A percentile compares a stretch with the other conserved stretches of the same genome.
Evolutionary conservation across 2,888 invertebrate genomes (phyloP).

Genomic region (Nephrotoma appendiculata): DNA sequence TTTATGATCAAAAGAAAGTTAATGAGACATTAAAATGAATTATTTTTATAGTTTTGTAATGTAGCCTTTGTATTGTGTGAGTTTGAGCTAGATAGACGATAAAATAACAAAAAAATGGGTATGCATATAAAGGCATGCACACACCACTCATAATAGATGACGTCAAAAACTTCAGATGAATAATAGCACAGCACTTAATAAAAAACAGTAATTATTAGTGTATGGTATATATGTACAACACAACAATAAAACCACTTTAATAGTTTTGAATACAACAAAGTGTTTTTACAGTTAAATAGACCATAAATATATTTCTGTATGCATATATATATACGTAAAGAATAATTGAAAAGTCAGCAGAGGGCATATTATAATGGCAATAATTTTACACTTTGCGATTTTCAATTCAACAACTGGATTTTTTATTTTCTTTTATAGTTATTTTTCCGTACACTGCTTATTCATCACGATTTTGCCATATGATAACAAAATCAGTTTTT

Average conservation of each 20-base stretch:
- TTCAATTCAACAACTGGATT: neutral
- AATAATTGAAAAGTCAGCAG: neutral
- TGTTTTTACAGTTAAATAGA: neutral
- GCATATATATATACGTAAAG: neutral
- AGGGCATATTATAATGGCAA: neutral
- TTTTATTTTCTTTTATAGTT: neutral
- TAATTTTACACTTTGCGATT: neutral
- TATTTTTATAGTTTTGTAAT: no score
- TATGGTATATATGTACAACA: neutral
- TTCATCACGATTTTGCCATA: neutral
- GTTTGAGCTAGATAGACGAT: no score
- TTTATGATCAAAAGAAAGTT: no score
- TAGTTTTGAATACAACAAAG: neutral
- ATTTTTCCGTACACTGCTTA: neutral
- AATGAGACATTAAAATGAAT: no score
- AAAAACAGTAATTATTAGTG: neutral
- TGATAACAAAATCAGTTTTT: neutral
- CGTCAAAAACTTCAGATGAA: neutral
- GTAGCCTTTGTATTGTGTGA: no score
- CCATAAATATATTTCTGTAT: neutral
- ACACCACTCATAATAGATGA: neutral
- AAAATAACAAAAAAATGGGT: no score
- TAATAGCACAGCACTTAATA: neutral
- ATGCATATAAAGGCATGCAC: neutral
- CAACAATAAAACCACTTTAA: neutral